phyloP scores from a whole-genome alignment of 2,888 invertebrate genomes.

The Prionchulus punctatus region DNA sequence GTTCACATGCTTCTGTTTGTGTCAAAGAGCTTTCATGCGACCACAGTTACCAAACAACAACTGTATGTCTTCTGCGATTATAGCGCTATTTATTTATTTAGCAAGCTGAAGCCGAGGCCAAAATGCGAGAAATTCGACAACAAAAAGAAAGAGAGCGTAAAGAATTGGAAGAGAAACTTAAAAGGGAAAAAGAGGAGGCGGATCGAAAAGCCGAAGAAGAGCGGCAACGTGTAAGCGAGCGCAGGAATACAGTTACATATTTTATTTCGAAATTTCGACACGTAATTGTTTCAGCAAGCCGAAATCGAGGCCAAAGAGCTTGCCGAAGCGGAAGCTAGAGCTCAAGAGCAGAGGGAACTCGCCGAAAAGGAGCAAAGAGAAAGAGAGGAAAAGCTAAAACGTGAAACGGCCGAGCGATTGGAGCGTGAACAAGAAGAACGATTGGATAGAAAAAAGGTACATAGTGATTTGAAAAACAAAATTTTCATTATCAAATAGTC shows the following conservation, averaged over 20 bases:
- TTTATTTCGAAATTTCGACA: not conserved
- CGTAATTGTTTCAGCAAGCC: not conserved
- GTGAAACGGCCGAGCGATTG: not conserved
- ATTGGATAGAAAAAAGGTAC: not conserved
- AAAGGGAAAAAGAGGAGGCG: too few relatives aligned
- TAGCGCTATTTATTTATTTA: too few relatives aligned
- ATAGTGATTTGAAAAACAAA: not conserved
- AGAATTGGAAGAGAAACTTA: too few relatives aligned
- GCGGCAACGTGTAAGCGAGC: too few relatives aligned
- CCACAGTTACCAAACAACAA: too few relatives aligned
- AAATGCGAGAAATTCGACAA: too few relatives aligned
- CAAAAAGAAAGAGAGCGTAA: too few relatives aligned
- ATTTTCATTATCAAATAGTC: not conserved
- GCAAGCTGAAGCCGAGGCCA: too few relatives aligned
- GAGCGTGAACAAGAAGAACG: not conserved
- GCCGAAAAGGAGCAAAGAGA: constrained; percentile 5
- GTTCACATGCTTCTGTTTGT: not conserved
- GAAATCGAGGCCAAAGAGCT: not conserved
- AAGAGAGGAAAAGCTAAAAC: not conserved
- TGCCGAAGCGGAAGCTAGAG: not conserved
- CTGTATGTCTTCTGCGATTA: too few relatives aligned
- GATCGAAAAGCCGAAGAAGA: too few relatives aligned
- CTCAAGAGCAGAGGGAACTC: too few relatives aligned
- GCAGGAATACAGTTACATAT: not conserved
- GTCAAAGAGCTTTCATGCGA: not conserved